Percentiles rank a stretch among this genome's conserved stretches.
Evolutionary conservation across 2,888 invertebrate genomes (phyloP).

Genomic region (Parnassius orleans): DNA sequence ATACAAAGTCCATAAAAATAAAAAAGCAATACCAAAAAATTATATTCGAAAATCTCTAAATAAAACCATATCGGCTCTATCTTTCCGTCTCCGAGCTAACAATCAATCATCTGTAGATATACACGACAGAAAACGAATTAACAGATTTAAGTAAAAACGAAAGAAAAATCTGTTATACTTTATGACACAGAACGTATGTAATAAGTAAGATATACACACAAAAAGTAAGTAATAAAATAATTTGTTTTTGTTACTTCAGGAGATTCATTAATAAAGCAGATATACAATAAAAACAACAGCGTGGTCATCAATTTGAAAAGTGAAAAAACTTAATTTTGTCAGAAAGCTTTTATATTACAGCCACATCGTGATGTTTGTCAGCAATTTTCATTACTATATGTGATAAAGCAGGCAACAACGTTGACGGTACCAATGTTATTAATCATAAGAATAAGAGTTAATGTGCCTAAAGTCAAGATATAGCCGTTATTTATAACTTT

Average conservation of each 20-base stretch:
- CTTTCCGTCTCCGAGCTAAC: no score
- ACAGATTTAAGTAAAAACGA: no score
- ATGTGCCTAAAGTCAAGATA: constrained; percentile 4
- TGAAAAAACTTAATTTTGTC: no score
- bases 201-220: no score
- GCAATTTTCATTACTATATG: background rate
- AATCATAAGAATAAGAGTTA: background rate
- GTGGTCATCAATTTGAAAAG: background rate
- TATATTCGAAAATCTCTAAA: no score
- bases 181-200: no score
- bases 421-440: background rate
- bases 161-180: no score
- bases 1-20: no score
- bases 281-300: background rate
- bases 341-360: background rate
- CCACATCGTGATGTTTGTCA: background rate
- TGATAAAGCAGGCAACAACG: background rate
- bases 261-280: background rate
- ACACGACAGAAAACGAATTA: no score
- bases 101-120: no score
- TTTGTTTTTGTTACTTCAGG: background rate
- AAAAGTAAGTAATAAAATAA: background rate
- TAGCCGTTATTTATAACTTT: background rate
- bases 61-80: no score
- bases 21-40: no score